Base-by-base conservation (phyloP, 2,888 invertebrate genomes). In the Euplagia quadripunctaria region DNA sequence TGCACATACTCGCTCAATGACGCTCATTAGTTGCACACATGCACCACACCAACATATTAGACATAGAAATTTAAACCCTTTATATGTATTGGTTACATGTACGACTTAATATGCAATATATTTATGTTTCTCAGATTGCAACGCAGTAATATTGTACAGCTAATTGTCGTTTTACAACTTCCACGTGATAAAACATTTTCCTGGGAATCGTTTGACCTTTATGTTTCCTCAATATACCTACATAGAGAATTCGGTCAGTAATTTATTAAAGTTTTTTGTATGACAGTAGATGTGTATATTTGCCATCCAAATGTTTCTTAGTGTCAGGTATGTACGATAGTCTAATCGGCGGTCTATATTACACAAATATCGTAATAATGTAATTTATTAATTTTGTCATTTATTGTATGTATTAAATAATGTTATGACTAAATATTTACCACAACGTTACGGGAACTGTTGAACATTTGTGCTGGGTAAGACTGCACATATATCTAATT, bases 1-100 rank as follows among this genome's bases (percentile, higher is more conserved):
- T 86, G 85, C 84, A 79, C 76, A 82, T 81, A 81, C 77, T 78
- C 77, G 76, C 72, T 82, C 89, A 89, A 89, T 89, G 90, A 84
- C 87, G 88, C 82, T 88, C 81, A 84, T 85, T 88, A 81, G 70
- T 78, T 77, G 74, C 75, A 79, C 80, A 81, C 73, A 84, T 78
- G 71, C 74, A 75, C 61, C 73, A 65, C 70, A 75, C 71, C 14
- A 5, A 66, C 8, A 16, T 11, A 63, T 61, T n/a, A 11, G 63
- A 66, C 41, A 66, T 42, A 64, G 65, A 20, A 61, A 43, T 20
- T 16, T 42, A 7, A 66, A 64, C 41, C 49, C n/a, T 49, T 31
- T 61, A 68, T 67, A 52, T 17, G 14, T 46, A 49, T n/a, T 46
- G 8, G 7, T 12, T 63, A 31, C 12, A 55, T 68, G 5, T 20